Evolutionary conservation across 2,113 vertebrate genomes (phyloP), one percentile per base, ranked within the genome.

Genomic region (Gobio gobio): DNA sequence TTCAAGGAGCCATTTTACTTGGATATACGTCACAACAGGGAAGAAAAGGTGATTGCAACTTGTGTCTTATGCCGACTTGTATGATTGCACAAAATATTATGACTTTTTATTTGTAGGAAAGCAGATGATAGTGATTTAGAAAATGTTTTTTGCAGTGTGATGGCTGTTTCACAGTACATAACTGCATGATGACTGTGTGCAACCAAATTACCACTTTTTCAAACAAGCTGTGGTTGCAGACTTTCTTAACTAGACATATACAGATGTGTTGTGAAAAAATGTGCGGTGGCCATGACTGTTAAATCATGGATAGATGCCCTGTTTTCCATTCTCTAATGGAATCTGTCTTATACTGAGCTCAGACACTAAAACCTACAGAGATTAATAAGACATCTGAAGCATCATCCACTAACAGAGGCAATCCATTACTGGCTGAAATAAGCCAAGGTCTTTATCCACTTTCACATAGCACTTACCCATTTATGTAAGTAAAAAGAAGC

Each of bases 301-400:
- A 43, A 16, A 70, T 70, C 36, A 40, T 70, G 66, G 33, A 74
- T 74, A 74, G 43, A 49, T 74, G 45, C 13, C 73, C 13, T 47
- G 66, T 73, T 26, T 74, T 83, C 54, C 51, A 29, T 59, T 6
- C 18, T 63, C 43, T 73, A 58, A 83, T 83, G 81, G 81, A 33
- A 26, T 58, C 58, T 83, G 43, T 51, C 47, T 49, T 16, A 40
- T 7, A 26, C 26, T 63, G 24, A 29, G 54, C 43, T 36, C 26
- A n/a, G 78, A 56, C 29, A 4, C 20, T 36, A 51, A 66, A 64
- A 29, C 78, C 59, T 20, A 43, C 8, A 40, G 79, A 22, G 81
- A 54, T 83, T 72, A 29, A 22, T 56, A 70, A 56, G 33, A 66
- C 22, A 49, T 58, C 20, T 56, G 8, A 33, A 56, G 47, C 22